Base-by-base conservation (phyloP, 2,113 vertebrate species). In the Odocoileus hemionus region DNA sequence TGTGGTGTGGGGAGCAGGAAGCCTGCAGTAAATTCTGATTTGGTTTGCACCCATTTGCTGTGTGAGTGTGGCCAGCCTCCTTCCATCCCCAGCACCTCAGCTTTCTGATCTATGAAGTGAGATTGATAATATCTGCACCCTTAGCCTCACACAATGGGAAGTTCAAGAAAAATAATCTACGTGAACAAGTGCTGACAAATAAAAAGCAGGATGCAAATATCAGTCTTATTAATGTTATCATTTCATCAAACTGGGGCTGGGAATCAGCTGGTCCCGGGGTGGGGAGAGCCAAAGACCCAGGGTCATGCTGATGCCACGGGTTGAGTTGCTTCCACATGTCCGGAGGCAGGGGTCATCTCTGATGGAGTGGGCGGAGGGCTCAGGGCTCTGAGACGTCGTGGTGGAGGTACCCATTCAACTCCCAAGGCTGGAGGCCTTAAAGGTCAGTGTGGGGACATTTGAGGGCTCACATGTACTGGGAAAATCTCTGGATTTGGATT, bases 351-450 rank as follows among this genome's bases (percentile, higher is more conserved):
- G 6, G 11, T 74, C 28, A 14, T 54, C 52, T n/a, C 39, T 39
- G 11, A 9, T 1, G 25, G 82, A 10, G 7, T 5, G 7, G 25
- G n/a, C 9, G 50, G 39, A 10, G 1, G 2, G 2, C 1, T 0
- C 54, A 54, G 76, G 39, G 30, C 25, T 78, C 67, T 45, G 90
- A 83, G 83, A 9, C 15, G 2, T 17, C 25, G 3, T 17, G 19
- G 26, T 55, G 5, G 52, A 54, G 30, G 50, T 39, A 61, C 12
- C 52, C 17, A 52, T 7, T 33, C 67, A 83, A 47, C 30, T 23
- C 47, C 60, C 25, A 50, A 64, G 47, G 19, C 26, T 16, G 45
- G 47, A 76, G 55, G 43, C 21, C 84, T 93, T 84, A 54, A 80
- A 17, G 13, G 67, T 83, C 58, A 90, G 47, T 12, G 1, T 36